Evolutionary conservation across 2,888 invertebrate genomes (phyloP), one percentile per base, ranked within the genome.

Genomic region (Platycheirus albimanus): DNA sequence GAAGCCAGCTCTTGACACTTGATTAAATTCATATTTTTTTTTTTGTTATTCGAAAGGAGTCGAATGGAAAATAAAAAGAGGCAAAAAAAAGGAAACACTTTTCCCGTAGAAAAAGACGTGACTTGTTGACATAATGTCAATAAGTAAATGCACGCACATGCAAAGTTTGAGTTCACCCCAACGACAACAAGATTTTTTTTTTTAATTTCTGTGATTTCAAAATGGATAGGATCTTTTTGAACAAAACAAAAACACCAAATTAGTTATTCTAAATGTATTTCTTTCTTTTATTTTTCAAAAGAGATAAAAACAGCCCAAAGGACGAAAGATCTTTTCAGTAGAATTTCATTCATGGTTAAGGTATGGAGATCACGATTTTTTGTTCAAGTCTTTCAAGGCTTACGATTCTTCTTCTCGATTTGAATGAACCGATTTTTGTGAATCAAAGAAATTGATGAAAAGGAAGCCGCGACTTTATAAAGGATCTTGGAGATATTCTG

Each of bases 61-160:
- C 45, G 54, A 56, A 19, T 41, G 28, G 28, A 45, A 64, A 61
- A 67, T 7, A 64, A 45, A 64, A 17, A 56, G 28, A 11, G 43
- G 38, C 8, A 63, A 78, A 83, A 80, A 83, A 84, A 84, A 84
- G 84, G 84, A 84, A 84, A 84, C 79, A 79, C 79, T 74, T 84
- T 79, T 84, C 74, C 84, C 75, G 79, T 70, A 63, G 70, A 74
- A 45, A 49, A 56, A 69, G 10, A 84, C 84, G 84, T 84, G 84
- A 84, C 84, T 70, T 84, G 84, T 52, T 58, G 47, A 54, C 84
- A 61, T 75, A 84, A 79, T 78, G 58, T 64, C 56, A 28, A 38
- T 45, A 63, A 63, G 72, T 77, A 72, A 49, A 47, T 67, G 77
- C 72, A 64, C 72, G 78, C 67, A 63, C 69, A 78, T 78, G 83